phyloP scores from a whole-genome alignment of 1,140 invertebrate species.

The Drosophila sp. region DNA sequence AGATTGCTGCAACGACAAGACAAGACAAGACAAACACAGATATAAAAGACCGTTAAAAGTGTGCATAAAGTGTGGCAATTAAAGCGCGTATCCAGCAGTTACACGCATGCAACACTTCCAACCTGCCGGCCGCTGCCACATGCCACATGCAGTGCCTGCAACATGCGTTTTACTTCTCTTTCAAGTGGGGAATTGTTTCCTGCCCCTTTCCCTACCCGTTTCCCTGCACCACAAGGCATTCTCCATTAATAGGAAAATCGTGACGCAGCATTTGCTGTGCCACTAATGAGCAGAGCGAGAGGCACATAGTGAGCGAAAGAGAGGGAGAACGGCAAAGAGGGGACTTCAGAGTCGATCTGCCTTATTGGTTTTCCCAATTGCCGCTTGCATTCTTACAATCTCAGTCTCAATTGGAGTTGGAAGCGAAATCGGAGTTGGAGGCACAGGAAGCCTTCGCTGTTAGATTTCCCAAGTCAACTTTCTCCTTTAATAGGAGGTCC shows the following conservation, averaged over 20 bases:
- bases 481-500: constrained; percentile 62
- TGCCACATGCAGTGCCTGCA: neutral
- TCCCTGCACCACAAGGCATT: neutral
- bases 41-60: constrained; percentile 33
- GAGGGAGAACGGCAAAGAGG: neutral
- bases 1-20: constrained; percentile 79
- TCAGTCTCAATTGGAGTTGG: neutral
- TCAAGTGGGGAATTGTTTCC: constrained; percentile 45
- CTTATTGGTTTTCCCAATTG: constrained; percentile 53
- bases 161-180: constrained; percentile 44
- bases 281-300: constrained; percentile 64
- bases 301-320: neutral
- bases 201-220: constrained; percentile 20
- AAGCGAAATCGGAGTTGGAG: neutral
- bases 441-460: constrained; percentile 24
- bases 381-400: constrained; percentile 19
- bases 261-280: constrained; percentile 65
- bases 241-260: constrained; percentile 67
- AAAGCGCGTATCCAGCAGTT: constrained; percentile 39
- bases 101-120: constrained; percentile 9
- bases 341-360: constrained; percentile 34
- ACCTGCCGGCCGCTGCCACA: neutral
- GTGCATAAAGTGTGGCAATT: constrained; percentile 59
- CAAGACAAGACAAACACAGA: constrained; percentile 22
- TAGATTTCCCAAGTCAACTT: constrained; percentile 53